Percentiles rank a stretch among this genome's conserved stretches.
phyloP scores from a whole-genome alignment of 2,113 vertebrate genomes.

The Condylura cristata region DNA sequence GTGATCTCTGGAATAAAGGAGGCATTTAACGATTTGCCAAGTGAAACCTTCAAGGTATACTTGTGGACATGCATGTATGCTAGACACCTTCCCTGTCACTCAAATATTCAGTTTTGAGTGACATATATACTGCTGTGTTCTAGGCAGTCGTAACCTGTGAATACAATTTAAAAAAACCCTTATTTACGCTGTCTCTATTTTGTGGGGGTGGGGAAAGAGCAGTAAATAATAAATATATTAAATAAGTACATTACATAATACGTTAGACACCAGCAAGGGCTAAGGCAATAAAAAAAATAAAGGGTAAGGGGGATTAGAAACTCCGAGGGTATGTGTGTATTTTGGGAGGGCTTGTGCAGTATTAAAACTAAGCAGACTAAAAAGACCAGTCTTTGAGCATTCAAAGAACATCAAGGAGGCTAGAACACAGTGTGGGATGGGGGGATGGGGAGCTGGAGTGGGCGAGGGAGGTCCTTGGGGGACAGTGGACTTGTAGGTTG shows the following conservation, averaged over 20 bases:
- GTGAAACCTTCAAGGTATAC: background rate
- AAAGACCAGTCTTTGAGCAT: background rate
- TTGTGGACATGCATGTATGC: rapidly evolving
- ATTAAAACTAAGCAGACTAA: background rate
- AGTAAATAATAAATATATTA: background rate
- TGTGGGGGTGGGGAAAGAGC: background rate
- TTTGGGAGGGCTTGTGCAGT: background rate
- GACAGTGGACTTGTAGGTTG: background rate
- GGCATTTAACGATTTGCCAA: background rate
- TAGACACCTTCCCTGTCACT: background rate
- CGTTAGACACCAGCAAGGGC: background rate
- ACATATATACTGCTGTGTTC: too few relatives aligned
- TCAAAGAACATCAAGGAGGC: background rate
- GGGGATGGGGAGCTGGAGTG: rapidly evolving
- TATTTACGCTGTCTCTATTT: background rate
- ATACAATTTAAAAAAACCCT: too few relatives aligned
- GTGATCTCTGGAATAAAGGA: background rate
- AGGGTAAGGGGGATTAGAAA: background rate
- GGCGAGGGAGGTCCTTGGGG: background rate
- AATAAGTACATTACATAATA: background rate
- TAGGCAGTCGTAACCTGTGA: background rate
- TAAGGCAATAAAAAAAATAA: background rate
- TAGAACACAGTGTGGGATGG: background rate
- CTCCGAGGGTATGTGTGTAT: background rate
- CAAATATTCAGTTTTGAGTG: background rate